Percentiles rank a stretch among this genome's conserved stretches.
Conservation (phyloP, 2,888 invertebrate species). For the Calameuta filiformis region DNA sequence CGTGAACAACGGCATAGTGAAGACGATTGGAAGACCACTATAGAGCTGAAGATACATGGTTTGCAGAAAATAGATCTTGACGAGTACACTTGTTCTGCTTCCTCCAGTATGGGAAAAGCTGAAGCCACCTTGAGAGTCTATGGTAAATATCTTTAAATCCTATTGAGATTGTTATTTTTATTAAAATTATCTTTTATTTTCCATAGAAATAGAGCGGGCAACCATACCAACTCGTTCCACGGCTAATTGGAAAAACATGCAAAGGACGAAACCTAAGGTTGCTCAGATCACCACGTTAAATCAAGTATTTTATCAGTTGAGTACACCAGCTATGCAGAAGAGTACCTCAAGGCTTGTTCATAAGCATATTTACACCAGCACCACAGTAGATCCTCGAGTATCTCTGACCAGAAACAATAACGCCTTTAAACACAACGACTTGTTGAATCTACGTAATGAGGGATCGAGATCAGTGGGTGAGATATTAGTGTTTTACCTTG, state of each 20-base stretch:
- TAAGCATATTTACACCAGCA: conserved; percentile 45
- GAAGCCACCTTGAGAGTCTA: conserved; percentile 77
- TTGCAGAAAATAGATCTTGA: conserved; percentile 74
- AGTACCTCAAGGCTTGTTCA: conserved; percentile 49
- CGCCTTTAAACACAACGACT: conserved; percentile 51
- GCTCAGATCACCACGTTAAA: conserved; percentile 46
- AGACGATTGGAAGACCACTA: conserved; percentile 72
- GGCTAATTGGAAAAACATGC: conserved; percentile 41
- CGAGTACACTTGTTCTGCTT: conserved; percentile 77
- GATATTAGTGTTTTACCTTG: background rate
- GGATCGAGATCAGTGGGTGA: background rate
- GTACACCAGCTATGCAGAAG: conserved; percentile 56
- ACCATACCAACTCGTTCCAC: conserved; percentile 48
- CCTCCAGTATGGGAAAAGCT: conserved; percentile 77
- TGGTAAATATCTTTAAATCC: conserved; percentile 67
- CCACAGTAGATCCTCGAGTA: conserved; percentile 51
- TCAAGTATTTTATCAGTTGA: conserved; percentile 49
- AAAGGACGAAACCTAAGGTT: conserved; percentile 45
- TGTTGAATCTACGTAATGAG: conserved; percentile 27
- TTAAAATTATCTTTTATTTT: conserved; percentile 3
- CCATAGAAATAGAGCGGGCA: conserved; percentile 48
- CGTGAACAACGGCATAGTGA: conserved; percentile 67
- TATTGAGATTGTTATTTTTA: background rate
- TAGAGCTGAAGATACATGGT: conserved; percentile 73
- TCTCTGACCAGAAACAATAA: conserved; percentile 53